Base-by-base conservation (phyloP, 2,888 invertebrate genomes). In the Heterodera filipjevi region DNA sequence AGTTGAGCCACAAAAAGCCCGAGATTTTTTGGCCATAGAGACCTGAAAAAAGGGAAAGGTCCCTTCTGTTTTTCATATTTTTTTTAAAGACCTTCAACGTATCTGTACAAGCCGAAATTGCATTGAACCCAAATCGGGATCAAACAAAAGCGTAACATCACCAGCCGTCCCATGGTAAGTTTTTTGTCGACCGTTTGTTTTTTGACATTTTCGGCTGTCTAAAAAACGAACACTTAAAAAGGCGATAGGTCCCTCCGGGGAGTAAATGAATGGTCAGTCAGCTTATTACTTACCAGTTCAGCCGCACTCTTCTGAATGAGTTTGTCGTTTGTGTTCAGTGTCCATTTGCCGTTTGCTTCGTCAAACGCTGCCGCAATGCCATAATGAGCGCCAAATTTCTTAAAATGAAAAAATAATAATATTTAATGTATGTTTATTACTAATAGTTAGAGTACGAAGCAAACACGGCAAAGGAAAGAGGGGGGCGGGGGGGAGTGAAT, bases 1-100 rank as follows among this genome's bases (percentile, higher is more conserved):
- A 85, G 1, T 81, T 80, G 46, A 86, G 77, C 87, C 87, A 87
- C 32, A 35, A 32, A 71, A 71, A 46, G 49, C 44, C 49, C 30
- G 49, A 30, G 16, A 33, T 46, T 32, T 44, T 33, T 27, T 30
- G 49, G 2, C 10, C 44, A 10, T 22, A 39, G 27, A 46, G 44
- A 27, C 39, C 39, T 44, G n/a, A n/a, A 32, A 32, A 71, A 33
- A 22, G 2, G 27, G 10, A 49, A 49, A n/a, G n/a, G n/a, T n/a
- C n/a, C n/a, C n/a, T n/a, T n/a, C n/a, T n/a, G n/a, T n/a, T n/a
- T 49, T 49, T 49, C 19, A 49, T 3, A 14, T 14, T 0, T 16
- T 49, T 49, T 14, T 14, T n/a, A 73, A 66, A 33, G 33, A 75
- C 75, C 44, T 66, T 75, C 64, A 19, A 75, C 33, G 33, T 68